Conservation (phyloP, 1,140 invertebrate genomes). For the Pseudachorutes palmiensis region DNA sequence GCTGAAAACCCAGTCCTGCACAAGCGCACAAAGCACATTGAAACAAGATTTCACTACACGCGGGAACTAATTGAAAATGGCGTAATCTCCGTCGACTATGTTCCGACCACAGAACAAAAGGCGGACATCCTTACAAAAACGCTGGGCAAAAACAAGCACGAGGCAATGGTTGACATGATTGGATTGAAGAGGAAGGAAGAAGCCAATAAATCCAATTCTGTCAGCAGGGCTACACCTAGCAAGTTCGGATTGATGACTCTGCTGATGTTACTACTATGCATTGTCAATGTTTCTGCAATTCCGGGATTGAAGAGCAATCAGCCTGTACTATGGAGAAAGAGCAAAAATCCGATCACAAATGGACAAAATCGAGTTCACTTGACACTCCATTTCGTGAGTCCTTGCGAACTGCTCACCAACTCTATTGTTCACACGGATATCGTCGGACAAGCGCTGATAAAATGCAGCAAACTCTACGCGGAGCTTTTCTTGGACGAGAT, state of each 20-base stretch:
- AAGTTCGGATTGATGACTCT: background rate
- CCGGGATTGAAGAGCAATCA: background rate
- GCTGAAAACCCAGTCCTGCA: constrained; percentile 43
- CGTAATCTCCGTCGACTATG: constrained; percentile 36
- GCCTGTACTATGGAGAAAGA: constrained; percentile 14
- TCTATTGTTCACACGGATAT: background rate
- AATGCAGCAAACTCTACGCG: constrained; percentile 6
- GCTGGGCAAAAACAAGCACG: constrained; percentile 18
- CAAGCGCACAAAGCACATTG: constrained; percentile 43
- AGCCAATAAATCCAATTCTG: constrained; percentile 42
- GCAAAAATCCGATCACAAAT: background rate
- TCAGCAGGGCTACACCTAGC: constrained; percentile 13
- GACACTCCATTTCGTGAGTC: background rate
- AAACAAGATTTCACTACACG: constrained; percentile 42
- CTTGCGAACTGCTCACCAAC: constrained; percentile 13
- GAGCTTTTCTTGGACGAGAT: constrained; percentile 11
- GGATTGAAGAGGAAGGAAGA: constrained; percentile 35
- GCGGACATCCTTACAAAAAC: constrained; percentile 43
- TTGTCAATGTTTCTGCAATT: background rate
- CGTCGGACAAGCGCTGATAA: background rate
- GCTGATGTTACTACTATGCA: constrained; percentile 24
- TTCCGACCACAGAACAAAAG: constrained; percentile 39
- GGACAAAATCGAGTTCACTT: background rate
- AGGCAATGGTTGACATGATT: background rate
- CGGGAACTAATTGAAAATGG: constrained; percentile 38